These are phyloP conservation scores for Atta colombica DNA, from an alignment of 1,140 invertebrate genomes.

Conservation along the genomic window DNA sequence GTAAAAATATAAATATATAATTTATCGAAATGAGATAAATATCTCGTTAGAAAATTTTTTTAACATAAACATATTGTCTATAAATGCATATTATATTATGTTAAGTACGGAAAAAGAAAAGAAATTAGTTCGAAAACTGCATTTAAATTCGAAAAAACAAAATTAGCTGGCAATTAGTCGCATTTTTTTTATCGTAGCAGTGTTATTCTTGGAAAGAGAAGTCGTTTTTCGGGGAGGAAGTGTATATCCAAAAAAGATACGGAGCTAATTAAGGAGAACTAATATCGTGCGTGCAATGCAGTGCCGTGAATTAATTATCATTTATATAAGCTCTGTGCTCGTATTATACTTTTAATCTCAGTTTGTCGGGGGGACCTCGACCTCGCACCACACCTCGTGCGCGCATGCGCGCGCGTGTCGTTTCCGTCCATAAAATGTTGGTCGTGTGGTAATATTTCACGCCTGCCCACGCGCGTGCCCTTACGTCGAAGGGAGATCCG, in stretches of 20 bases:
- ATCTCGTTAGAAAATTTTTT: background rate
- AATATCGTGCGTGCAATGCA: conserved; percentile 56
- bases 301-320: conserved; percentile 80
- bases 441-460: conserved; percentile 78
- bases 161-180: background rate
- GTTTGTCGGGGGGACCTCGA: conserved; percentile 48
- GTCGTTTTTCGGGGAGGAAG: background rate
- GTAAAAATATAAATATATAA: too few species aligned
- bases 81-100: too few species aligned
- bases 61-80: background rate
- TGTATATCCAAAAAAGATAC: background rate
- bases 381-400: conserved; percentile 3
- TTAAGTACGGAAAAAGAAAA: background rate
- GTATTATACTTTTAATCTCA: conserved; percentile 71
- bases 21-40: background rate
- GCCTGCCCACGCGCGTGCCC: conserved; percentile 78
- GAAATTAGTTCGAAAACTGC: background rate
- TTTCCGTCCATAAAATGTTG: conserved; percentile 74
- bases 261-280: conserved; percentile 50
- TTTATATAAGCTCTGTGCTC: conserved; percentile 72
- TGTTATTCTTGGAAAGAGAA: background rate
- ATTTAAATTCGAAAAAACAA: background rate
- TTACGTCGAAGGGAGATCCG: conserved; percentile 57
- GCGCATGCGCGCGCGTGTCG: conserved; percentile 47
- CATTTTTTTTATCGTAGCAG: background rate